These are phyloP conservation scores for Choristoneura rosaceana DNA, from an alignment of 2,888 invertebrate genomes.

Conservation along the genomic window DNA sequence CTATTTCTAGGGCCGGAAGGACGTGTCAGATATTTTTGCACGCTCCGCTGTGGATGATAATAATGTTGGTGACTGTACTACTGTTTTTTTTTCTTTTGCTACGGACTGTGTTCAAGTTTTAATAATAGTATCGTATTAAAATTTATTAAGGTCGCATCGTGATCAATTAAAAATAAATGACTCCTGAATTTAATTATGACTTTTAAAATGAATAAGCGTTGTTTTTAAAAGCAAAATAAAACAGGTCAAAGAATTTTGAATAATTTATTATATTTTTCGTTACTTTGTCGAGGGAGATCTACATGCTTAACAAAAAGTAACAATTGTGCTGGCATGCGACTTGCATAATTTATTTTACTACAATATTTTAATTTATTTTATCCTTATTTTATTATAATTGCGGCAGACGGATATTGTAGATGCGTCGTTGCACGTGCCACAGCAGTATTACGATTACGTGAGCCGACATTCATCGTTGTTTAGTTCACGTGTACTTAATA, in stretches of 20 bases:
- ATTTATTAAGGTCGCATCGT: not conserved
- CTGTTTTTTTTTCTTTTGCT: no score
- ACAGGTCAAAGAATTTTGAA: not conserved
- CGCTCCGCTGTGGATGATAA: no score
- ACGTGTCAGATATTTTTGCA: no score
- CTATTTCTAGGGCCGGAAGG: no score
- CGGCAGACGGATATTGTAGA: slow-evolving; percentile 78
- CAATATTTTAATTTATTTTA: not conserved
- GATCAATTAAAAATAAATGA: not conserved
- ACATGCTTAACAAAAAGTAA: not conserved
- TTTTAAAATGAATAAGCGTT: not conserved
- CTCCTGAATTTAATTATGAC: not conserved
- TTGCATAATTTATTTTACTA: no score
- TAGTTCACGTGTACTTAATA: slow-evolving; percentile 16
- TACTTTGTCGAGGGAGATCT: not conserved
- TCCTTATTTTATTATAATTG: slow-evolving; percentile 47
- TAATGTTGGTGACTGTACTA: no score
- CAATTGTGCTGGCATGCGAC: no score
- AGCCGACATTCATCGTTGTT: slow-evolving; percentile 48
- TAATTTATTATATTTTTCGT: not conserved
- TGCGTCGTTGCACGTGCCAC: slow-evolving; percentile 74
- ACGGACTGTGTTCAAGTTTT: no score
- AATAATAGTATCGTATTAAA: not conserved
- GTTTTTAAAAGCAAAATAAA: not conserved
- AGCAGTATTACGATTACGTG: slow-evolving; percentile 77